Base-by-base conservation (phyloP, 1,140 invertebrate species). In the Orussus abietinus region DNA sequence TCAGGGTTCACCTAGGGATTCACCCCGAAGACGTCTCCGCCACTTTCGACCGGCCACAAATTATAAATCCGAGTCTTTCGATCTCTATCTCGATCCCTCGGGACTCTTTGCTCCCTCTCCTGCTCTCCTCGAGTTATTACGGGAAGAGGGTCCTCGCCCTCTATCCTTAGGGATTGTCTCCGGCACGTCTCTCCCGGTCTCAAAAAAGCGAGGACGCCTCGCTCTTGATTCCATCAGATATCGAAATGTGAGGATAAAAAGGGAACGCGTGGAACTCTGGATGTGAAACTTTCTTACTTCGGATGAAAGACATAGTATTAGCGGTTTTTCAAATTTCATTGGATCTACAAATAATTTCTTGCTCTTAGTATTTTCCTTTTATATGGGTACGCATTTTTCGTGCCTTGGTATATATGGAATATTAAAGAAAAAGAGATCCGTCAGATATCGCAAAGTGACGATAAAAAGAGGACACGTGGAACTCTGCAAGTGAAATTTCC, bases 141-240 rank as follows among this genome's bases (percentile, higher is more conserved):
- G 18, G 14, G 35, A 47, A 22, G 18, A 37, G 18, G 12, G 10
- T 12, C 22, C 12, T 12, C 10, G n/a, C 6, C 21, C 14, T 2
- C 25, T n/a, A n/a, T 21, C 12, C 37, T 44, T 35, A 28, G 34
- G 39, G 40, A 53, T 47, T 45, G 50, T 53, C 42, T n/a, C n/a
- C n/a, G n/a, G n/a, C n/a, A n/a, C n/a, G n/a, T n/a, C n/a, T n/a
- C n/a, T n/a, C n/a, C n/a, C n/a, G n/a, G n/a, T n/a, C n/a, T n/a
- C n/a, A n/a, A n/a, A n/a, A n/a, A n/a, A n/a, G n/a, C n/a, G n/a
- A n/a, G n/a, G n/a, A 45, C 38, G 41, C 42, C 21, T 26, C 30
- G 30, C 31, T 17, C 12, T 31, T 31, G 11, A 14, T n/a, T 31
- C 15, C 4, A n/a, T n/a, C 15, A 14, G n/a, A 31, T 13, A 5